phyloP scores from a whole-genome alignment of 2,888 invertebrate species.

The Hemaris fuciformis region DNA sequence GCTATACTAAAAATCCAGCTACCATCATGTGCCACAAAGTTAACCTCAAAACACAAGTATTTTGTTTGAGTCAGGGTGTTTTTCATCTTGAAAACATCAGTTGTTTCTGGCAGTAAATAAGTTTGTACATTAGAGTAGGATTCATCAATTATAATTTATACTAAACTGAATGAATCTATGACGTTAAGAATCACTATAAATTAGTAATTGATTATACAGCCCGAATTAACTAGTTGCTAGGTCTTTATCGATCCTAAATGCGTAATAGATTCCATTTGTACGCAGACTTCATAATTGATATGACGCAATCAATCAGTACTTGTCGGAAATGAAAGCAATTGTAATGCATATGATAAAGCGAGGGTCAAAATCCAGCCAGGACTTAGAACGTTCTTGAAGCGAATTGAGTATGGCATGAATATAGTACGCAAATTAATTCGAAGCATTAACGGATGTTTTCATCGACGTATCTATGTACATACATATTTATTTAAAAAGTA shows the following conservation, averaged over 20 bases:
- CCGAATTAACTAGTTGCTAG: background rate
- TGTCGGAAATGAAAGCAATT: conserved; percentile 9
- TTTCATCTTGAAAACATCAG: too few species aligned
- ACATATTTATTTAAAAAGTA: too few species aligned
- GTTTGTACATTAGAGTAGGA: too few species aligned
- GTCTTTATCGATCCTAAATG: background rate
- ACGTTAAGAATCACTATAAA: background rate
- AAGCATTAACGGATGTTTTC: too few species aligned
- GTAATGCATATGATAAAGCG: conserved; percentile 6
- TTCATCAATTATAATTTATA: too few species aligned
- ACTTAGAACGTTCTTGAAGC: background rate
- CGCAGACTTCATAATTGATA: conserved; percentile 21
- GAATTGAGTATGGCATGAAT: background rate
- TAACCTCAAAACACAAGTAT: too few species aligned
- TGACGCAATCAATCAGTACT: conserved; percentile 3
- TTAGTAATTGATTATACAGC: background rate
- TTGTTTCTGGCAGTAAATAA: too few species aligned
- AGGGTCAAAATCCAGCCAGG: conserved; percentile 2
- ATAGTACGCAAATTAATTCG: background rate
- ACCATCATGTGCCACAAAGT: too few species aligned
- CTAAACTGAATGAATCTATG: too few species aligned
- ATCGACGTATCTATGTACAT: too few species aligned
- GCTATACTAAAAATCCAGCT: too few species aligned
- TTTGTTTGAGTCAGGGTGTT: too few species aligned
- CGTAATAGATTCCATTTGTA: conserved; percentile 28